Base-by-base conservation (phyloP, 2,888 invertebrate species). In the Euplagia quadripunctaria region DNA sequence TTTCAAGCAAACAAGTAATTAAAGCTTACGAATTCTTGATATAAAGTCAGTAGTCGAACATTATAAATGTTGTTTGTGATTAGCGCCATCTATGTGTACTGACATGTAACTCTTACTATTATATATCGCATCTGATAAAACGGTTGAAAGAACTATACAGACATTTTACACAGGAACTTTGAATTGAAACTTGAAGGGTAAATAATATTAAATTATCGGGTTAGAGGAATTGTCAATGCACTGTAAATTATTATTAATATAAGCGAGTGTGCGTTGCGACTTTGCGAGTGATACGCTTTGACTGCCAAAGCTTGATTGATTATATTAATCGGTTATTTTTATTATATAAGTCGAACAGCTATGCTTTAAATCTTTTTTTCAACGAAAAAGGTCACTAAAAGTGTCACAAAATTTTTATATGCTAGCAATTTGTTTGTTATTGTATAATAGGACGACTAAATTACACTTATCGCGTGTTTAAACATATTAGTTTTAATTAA, bases 311-410 rank as follows among this genome's bases (percentile, higher is more conserved):
- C 89, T 91, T 87, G 80, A 82, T 85, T 86, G 85, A 83, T 85
- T 85, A 85, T 83, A 80, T 76, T 81, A 81, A 82, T 82, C 75
- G 78, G 74, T 81, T 77, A 84, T 82, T 85, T 75, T 82, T 84
- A 80, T 80, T 79, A 77, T 76, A 72, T 79, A 80, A 83, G 79
- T 84, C 80, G 76, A 80, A 77, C 80, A 76, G 75, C 82, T 81
- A 84, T 87, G 85, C 84, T 87, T 89, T 89, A 86, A 88, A 82
- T 81, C 83, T 85, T 83, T 85, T 88, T 86, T 81, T 91, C 87
- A 88, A 87, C 87, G 89, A 90, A 90, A 89, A 88, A 90, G 89
- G 89, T 92, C 92, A 93, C 94, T 93, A 81, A 89, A 91, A 93
- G 92, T 93, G 94, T 93, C 92, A 91, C 91, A 91, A 93, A 79